Percentiles rank a stretch among this genome's conserved stretches.
Conservation (phyloP, 2,888 invertebrate genomes). For the Enoplolaimus lenunculus region DNA sequence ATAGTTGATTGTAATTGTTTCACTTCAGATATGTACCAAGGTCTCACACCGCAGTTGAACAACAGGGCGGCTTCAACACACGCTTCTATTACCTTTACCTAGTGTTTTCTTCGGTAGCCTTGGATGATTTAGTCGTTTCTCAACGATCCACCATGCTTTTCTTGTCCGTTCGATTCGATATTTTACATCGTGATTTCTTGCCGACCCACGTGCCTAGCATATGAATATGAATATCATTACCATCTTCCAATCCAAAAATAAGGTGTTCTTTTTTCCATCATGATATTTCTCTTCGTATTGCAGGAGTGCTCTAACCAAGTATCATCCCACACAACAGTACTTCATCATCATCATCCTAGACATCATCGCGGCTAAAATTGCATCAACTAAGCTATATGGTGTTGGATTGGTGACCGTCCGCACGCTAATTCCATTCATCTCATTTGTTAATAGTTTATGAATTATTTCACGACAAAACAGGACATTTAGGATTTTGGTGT, state of each 20-base stretch:
- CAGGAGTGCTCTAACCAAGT: not conserved
- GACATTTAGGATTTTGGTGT: too few species aligned
- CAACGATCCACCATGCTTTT: slow-evolving; percentile 5
- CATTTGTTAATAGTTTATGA: too few species aligned
- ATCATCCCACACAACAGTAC: too few species aligned
- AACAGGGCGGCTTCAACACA: not conserved
- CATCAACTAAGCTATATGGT: too few species aligned
- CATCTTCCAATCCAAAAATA: not conserved
- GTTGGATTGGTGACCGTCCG: too few species aligned
- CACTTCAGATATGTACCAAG: slow-evolving; percentile 7
- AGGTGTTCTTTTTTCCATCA: slow-evolving; percentile 11
- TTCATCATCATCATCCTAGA: too few species aligned
- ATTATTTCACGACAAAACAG: too few species aligned
- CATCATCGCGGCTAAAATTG: too few species aligned
- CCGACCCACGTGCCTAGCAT: slow-evolving; percentile 12
- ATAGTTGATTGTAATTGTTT: slow-evolving; percentile 1
- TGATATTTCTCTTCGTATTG: slow-evolving; percentile 9
- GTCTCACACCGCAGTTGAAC: slow-evolving; percentile 2
- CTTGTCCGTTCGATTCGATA: slow-evolving; percentile 1
- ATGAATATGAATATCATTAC: not conserved
- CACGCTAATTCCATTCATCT: too few species aligned
- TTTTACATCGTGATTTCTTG: not conserved
- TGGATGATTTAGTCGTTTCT: not conserved
- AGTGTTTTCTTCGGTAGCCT: slow-evolving; percentile 4
- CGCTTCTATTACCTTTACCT: slow-evolving; percentile 4